Percentiles rank a stretch among this genome's conserved stretches.
Conservation (phyloP, 1,140 invertebrate species). For the Macrosteles quadrilineatus region DNA sequence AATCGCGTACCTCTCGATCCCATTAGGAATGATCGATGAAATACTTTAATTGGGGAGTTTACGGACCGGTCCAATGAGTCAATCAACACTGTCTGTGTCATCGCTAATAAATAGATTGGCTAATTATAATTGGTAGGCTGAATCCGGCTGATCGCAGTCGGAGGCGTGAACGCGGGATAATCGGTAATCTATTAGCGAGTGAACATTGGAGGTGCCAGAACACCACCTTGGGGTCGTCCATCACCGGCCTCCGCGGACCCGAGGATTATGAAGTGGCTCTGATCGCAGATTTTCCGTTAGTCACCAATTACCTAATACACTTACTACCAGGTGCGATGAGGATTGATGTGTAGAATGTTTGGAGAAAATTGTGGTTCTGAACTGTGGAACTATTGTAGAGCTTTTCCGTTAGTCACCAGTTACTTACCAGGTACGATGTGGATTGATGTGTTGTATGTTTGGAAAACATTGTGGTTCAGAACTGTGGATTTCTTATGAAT, state of each 20-base stretch:
- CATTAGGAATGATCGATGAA: constrained; percentile 24
- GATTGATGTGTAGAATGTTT: no score
- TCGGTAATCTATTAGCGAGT: constrained; percentile 9
- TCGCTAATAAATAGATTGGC: constrained; percentile 11
- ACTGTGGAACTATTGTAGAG: no score
- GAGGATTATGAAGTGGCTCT: no score
- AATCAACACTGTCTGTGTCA: neutral
- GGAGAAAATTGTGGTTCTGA: no score
- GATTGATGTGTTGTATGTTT: no score
- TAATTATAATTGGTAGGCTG: neutral
- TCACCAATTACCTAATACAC: no score
- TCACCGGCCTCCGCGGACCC: neutral
- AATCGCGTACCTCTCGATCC: constrained; percentile 3
- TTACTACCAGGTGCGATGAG: no score
- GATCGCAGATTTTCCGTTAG: no score
- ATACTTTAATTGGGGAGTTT: constrained; percentile 19
- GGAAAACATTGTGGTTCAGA: no score
- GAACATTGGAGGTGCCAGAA: neutral
- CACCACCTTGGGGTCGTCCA: neutral
- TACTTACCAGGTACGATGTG: no score
- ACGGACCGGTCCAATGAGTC: constrained; percentile 9
- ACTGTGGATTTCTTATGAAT: no score
- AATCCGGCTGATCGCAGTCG: neutral
- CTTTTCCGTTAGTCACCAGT: no score
- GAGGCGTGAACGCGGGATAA: constrained; percentile 5